Conservation (phyloP, 2,113 vertebrate genomes). For the Heterochromis multidens region DNA sequence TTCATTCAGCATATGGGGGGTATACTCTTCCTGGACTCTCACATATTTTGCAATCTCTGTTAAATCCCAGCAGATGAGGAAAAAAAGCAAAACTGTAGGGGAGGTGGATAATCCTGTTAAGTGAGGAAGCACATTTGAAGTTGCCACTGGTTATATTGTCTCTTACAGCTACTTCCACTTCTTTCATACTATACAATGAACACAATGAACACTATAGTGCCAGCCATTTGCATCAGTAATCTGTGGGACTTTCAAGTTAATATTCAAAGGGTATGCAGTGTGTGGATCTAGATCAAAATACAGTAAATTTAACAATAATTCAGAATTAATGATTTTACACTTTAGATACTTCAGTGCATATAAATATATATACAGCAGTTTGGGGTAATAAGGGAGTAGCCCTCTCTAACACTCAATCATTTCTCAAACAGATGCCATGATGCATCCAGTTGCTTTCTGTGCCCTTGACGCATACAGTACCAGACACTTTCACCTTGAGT, state of each 20-base stretch:
- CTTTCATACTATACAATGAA: not conserved
- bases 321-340: not conserved
- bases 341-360: not conserved
- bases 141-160: not conserved
- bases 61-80: not conserved
- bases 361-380: not conserved
- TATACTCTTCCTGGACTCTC: not conserved
- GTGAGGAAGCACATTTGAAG: not conserved
- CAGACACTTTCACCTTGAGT: constrained; percentile 41
- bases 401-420: not conserved
- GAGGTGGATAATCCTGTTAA: fast-evolving
- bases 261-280: not conserved
- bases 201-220: not conserved
- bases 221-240: not conserved
- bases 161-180: not conserved
- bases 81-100: not conserved
- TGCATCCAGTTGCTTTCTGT: not conserved
- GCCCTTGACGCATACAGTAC: constrained; percentile 37
- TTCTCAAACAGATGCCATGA: not conserved
- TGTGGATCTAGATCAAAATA: not conserved
- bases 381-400: not conserved
- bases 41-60: not conserved
- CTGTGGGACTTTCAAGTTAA: not conserved
- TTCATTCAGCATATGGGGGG: not conserved
- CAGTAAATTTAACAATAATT: not conserved